Evolutionary conservation across 2,113 vertebrate species (phyloP), one percentile per base, ranked within the genome.

Genomic region (Haliaeetus leucogaster): DNA sequence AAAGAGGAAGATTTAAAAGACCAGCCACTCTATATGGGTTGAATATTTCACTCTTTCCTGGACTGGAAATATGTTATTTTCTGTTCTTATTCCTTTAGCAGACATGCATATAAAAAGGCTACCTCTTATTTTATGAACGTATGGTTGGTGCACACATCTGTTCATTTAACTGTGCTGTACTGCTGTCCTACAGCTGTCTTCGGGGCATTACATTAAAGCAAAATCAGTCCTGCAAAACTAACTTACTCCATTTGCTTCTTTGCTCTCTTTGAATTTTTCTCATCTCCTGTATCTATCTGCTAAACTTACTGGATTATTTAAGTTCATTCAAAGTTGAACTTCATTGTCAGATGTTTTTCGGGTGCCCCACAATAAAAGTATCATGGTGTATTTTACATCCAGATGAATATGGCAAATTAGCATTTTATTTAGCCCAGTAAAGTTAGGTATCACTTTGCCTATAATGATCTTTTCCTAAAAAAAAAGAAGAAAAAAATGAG

Each of bases 1-100:
- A 47, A 47, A 47, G 47, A 88, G 16, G 52, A 73, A 90, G 74
- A 82, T 29, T 62, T 86, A 76, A 95, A 83, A 81, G 58, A 56
- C 52, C 84, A 95, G 72, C 17, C 23, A 2, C 8, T 77, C 82
- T 74, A 6, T 70, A 66, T 45, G 42, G 20, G 19, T 79, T 81
- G 45, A 89, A 88, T 90, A 63, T 73, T 95, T 48, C 86, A 62
- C 56, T 29, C 67, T 71, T 91, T 94, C 27, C 68, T 3, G 16
- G 23, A 58, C 45, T 81, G 85, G 65, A 83, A 96, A 92, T 65
- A 32, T 27, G 20, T 71, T 95, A 65, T 94, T 95, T 93, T 94
- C 82, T 93, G 21, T 72, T 85, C 62, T 84, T 95, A 93, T 81
- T 80, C 45, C 42, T 97, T 97, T 96, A 97, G 45, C 90, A 97